These are phyloP conservation scores for Leptinotarsa peninsularis DNA, from an alignment of 2,888 invertebrate species.

Conservation along the genomic window DNA sequence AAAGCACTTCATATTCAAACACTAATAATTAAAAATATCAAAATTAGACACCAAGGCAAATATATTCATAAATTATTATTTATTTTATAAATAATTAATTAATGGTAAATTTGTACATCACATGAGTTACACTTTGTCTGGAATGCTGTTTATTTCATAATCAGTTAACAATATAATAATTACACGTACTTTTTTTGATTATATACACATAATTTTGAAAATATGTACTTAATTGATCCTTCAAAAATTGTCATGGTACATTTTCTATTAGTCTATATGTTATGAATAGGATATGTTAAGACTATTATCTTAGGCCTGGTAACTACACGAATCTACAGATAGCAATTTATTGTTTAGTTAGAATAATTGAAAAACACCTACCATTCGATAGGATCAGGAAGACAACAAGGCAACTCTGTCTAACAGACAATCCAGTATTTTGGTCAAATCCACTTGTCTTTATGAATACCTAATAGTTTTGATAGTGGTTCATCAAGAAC, in stretches of 20 bases:
- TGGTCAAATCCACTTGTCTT: conserved; percentile 39
- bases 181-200: conserved; percentile 44
- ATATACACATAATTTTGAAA: conserved; percentile 51
- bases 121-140: conserved; percentile 54
- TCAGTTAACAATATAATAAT: conserved; percentile 46
- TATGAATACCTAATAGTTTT: not conserved
- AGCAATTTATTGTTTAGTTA: conserved; percentile 36
- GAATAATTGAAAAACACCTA: conserved; percentile 37
- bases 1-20: conserved; percentile 7
- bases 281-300: conserved; percentile 49
- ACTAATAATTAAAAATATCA: not conserved
- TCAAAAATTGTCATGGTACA: conserved; percentile 47
- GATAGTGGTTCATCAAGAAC: conserved; percentile 12
- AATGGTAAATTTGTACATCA: conserved; percentile 57
- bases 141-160: conserved; percentile 47
- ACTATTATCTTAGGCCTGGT: conserved; percentile 49
- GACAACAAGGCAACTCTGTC: conserved; percentile 63
- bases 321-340: conserved; percentile 49
- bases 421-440: conserved; percentile 41
- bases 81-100: conserved; percentile 48
- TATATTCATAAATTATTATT: conserved; percentile 35
- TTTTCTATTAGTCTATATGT: conserved; percentile 41
- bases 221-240: conserved; percentile 51
- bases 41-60: conserved; percentile 26
- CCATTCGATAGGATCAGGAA: conserved; percentile 54